Base-by-base conservation (phyloP, 2,113 vertebrate species). In the Oncorhynchus nerka region DNA sequence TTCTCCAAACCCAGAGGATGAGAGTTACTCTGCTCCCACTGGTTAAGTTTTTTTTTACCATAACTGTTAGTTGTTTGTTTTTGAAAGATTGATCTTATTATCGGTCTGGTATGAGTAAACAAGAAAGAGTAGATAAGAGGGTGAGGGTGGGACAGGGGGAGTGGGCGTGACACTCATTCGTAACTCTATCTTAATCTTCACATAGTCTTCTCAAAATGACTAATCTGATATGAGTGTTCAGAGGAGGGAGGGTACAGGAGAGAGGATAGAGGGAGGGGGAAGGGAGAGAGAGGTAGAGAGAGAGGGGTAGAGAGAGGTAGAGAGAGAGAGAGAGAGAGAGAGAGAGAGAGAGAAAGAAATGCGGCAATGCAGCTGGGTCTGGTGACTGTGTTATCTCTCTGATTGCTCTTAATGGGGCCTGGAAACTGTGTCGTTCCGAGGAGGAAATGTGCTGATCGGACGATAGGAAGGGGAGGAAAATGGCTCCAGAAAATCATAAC, bases 381-480 rank as follows among this genome's bases (percentile, higher is more conserved):
- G 65, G 49, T 48, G 71, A 32, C 72, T 62, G 61, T 71, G 73
- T 84, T 83, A 88, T 85, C 80, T 62, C 26, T 72, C 34, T 82
- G 79, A 77, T 80, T 76, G 73, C 26, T 66, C 69, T 77, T 45
- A 79, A 83, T 81, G 70, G 82, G 82, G 73, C 80, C 81, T 75
- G 88, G 90, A 92, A 89, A 76, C 78, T 66, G 71, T 59, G 68
- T 69, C 22, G 48, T 64, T 71, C 76, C 76, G 75, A 67, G 76
- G 73, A 81, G 84, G 83, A 89, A 85, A 85, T 71, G 71, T 67
- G 75, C 70, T 70, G 83, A 89, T 89, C 83, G 22, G 12, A 15
- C 49, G 87, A 86, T 81, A 79, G 77, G 83, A 51, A 8, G 30
- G 66, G 71, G 26, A 19, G 74, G 48, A 77, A 86, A 86, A 85